Base-by-base conservation (phyloP, 2,113 vertebrate genomes). In the Pangasianodon hypophthalmus region DNA sequence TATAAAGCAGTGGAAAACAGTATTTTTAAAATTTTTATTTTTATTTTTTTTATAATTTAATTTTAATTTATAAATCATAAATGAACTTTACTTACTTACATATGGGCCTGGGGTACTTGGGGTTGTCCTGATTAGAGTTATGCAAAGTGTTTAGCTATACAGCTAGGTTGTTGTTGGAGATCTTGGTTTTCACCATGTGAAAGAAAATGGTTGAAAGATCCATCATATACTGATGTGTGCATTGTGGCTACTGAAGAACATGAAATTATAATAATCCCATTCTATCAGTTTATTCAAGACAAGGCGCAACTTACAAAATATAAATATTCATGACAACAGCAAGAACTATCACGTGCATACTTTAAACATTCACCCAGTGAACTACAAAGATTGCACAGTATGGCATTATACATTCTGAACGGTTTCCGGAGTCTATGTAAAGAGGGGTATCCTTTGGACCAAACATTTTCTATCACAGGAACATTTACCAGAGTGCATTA, bases 231-330 rank as follows among this genome's bases (percentile, higher is more conserved):
- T 79, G 44, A 29, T 79, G 11, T 24, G 41, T 46, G 21, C 73
- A 82, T 32, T 56, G 29, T 67, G 21, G 41, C 8, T 6, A 41
- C 58, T 46, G 41, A 50, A 71, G 41, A 85, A 50, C 67, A 64
- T n/a, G 2, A 69, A 69, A 89, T n/a, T 13, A 87, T 16, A 44
- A 54, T 7, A 86, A 52, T 58, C 77, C 19, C 41, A 71, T 77
- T 75, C 62, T 82, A 85, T n/a, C 44, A 54, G 6, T 90, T 91
- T 89, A 91, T 91, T 91, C 79, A 80, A 80, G 87, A 90, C 88
- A 75, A 90, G 50, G 32, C 13, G 41, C 91, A 85, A 91, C 64
- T 84, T 91, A 91, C 88, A 92, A 92, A 92, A 91, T 92, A 90
- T 77, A 90, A 83, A 89, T 84, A 88, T 64, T 75, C 82, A 86